Evolutionary conservation across 2,888 invertebrate genomes (phyloP).

Genomic region (Acrobasis consociella): DNA sequence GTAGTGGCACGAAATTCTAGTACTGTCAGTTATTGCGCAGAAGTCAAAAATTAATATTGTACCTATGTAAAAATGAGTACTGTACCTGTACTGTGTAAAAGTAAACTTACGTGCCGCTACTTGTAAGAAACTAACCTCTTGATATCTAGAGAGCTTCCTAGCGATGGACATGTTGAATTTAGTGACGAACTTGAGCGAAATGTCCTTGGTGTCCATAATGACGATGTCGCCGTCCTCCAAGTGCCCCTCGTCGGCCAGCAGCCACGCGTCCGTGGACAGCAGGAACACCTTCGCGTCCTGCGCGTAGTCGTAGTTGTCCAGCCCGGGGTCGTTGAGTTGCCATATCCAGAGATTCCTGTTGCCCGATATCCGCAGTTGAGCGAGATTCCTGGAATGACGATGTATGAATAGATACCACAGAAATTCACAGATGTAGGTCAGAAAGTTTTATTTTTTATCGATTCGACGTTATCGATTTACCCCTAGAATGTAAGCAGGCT

Average conservation of each 20-base stretch:
- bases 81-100: too few species aligned
- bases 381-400: slow-evolving; percentile 63
- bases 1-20: too few species aligned
- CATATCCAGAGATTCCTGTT: slow-evolving; percentile 65
- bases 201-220: slow-evolving; percentile 66
- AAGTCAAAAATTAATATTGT: too few species aligned
- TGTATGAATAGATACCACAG: too few species aligned
- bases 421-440: too few species aligned
- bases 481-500: too few species aligned
- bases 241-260: slow-evolving; percentile 44
- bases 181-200: slow-evolving; percentile 64
- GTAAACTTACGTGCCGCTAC: too few species aligned
- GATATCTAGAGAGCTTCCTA: slow-evolving; percentile 84
- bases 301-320: slow-evolving; percentile 64
- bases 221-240: slow-evolving; percentile 58
- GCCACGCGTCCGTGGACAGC: slow-evolving; percentile 58
- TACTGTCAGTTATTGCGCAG: too few species aligned
- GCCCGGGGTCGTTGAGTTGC: slow-evolving; percentile 72
- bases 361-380: slow-evolving; percentile 50
- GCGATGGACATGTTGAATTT: slow-evolving; percentile 86
- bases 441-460: too few species aligned
- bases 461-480: too few species aligned
- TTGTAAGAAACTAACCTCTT: slow-evolving; percentile 73
- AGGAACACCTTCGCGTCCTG: slow-evolving; percentile 62
- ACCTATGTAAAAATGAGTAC: too few species aligned